Evolutionary conservation across 2,888 invertebrate species (phyloP), one percentile per base, ranked within the genome.

Genomic region (Euphydryas editha): DNA sequence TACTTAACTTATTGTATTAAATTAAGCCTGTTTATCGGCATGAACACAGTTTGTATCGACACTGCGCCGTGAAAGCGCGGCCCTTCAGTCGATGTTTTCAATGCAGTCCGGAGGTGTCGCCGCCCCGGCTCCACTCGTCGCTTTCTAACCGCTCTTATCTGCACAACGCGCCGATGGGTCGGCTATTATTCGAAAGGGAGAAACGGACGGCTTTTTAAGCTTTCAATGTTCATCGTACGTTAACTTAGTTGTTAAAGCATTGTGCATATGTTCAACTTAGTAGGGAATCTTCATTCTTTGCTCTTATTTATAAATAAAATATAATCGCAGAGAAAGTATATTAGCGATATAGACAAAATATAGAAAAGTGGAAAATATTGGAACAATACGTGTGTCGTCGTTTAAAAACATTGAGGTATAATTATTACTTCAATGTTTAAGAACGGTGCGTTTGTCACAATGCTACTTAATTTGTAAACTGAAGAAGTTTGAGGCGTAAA

Each of bases 61-160:
- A 1, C 18, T 30, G 15, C 54, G 54, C n/a, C 17, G 54, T 36
- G 54, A 36, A 54, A 54, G 54, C 17, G 54, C 54, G 54, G 36
- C 36, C 54, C 54, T 54, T 54, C 17, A 54, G 36, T 17, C 30
- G 30, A 36, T 36, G 30, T 36, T 30, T 54, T 36, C 54, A 54
- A 54, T 36, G 17, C 17, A 3, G 10, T 30, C 8, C 17, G 17
- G n/a, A 17, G 17, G 54, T 36, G 54, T 15, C 54, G 54, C 54
- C 24, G 11, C 24, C 49, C 4, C 18, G 21, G 49, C 24, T 24
- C 15, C 24, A 24, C 21, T 51, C 49, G 15, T 6, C 47, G 30
- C 51, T 51, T 51, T 51, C 54, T 18, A 36, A 36, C 54, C 30
- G 17, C 54, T 54, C 54, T 54, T 54, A 30, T 54, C 54, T 54